Evolutionary conservation across 1,140 invertebrate genomes (phyloP).

Genomic region (Cydia splendana): DNA sequence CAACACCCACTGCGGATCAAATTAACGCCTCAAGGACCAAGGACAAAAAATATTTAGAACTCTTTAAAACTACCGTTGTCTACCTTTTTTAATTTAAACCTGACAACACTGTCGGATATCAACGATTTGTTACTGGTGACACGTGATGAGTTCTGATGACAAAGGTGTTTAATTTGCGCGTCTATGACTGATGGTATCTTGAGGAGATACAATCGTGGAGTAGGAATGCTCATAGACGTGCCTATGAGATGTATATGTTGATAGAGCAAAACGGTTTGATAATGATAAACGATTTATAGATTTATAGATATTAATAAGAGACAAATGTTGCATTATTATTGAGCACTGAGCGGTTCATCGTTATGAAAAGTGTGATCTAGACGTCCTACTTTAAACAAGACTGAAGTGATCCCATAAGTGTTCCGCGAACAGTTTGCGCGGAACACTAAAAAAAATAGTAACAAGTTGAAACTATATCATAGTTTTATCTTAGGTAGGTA

Average conservation of each 20-base stretch:
- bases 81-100: not conserved
- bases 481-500: too few species aligned
- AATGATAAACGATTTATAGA: not conserved
- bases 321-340: not conserved
- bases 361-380: too few species aligned
- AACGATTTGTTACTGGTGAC: constrained; percentile 24
- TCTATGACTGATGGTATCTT: constrained; percentile 19
- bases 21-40: too few species aligned
- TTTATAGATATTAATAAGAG: not conserved
- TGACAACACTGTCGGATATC: not conserved
- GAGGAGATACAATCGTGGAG: not conserved
- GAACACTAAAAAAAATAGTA: too few species aligned
- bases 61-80: not conserved
- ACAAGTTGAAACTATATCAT: too few species aligned
- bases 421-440: too few species aligned
- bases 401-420: too few species aligned
- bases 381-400: too few species aligned
- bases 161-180: constrained; percentile 21
- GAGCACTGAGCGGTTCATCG: not conserved
- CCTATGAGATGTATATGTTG: not conserved
- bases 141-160: constrained; percentile 15
- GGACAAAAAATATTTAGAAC: too few species aligned
- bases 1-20: too few species aligned
- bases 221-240: constrained; percentile 13
- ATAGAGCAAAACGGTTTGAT: not conserved